phyloP scores from a whole-genome alignment of 2,888 invertebrate genomes.

The Pollenia amentaria region DNA sequence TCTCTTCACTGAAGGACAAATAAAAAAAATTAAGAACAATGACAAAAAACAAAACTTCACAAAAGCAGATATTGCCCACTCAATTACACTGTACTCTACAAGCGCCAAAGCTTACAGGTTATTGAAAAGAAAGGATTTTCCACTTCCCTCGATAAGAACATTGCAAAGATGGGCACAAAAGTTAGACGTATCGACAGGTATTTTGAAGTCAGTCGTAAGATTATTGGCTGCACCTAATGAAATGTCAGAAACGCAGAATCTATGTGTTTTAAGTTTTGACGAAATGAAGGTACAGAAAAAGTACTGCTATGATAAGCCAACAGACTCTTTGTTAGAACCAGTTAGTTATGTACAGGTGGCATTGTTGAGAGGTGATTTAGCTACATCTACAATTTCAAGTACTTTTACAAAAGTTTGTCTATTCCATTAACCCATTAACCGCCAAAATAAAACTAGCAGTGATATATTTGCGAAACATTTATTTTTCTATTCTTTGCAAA shows the following conservation, averaged over 20 bases:
- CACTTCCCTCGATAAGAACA: slow-evolving; percentile 65
- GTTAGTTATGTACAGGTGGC: slow-evolving; percentile 59
- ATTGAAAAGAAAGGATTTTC: slow-evolving; percentile 53
- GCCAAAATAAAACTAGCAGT: too few species aligned
- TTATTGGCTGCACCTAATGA: slow-evolving; percentile 41
- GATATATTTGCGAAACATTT: too few species aligned
- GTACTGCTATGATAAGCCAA: slow-evolving; percentile 58
- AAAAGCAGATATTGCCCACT: slow-evolving; percentile 54
- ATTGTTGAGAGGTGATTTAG: slow-evolving; percentile 60
- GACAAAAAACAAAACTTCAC: slow-evolving; percentile 34
- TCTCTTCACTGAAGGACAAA: slow-evolving; percentile 51
- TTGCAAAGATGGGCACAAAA: slow-evolving; percentile 70
- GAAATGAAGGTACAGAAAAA: slow-evolving; percentile 14
- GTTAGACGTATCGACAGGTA: slow-evolving; percentile 55
- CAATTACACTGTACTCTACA: slow-evolving; percentile 55
- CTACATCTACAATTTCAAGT: slow-evolving; percentile 13
- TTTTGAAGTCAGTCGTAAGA: slow-evolving; percentile 64
- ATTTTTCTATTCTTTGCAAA: too few species aligned
- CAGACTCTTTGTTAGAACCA: slow-evolving; percentile 47
- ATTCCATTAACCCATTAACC: too few species aligned
- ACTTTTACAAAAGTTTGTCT: background rate
- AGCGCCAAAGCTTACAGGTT: slow-evolving; percentile 63
- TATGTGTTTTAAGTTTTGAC: slow-evolving; percentile 67
- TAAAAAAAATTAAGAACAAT: slow-evolving; percentile 44
- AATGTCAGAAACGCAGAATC: slow-evolving; percentile 37